Conservation (phyloP, 1,140 invertebrate genomes). For the Eueides isabella region DNA sequence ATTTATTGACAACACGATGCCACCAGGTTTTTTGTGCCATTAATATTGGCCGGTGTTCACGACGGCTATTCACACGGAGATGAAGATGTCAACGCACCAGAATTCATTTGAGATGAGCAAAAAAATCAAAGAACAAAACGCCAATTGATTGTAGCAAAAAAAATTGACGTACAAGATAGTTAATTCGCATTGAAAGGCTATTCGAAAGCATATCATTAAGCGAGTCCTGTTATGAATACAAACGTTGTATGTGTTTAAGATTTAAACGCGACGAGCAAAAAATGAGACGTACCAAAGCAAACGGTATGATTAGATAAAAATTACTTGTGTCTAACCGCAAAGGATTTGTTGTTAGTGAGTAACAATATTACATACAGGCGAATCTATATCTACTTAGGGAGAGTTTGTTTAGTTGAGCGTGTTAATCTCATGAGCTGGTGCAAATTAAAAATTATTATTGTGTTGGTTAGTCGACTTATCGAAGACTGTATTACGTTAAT, state of each 20-base stretch:
- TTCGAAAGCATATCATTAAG: constrained; percentile 72
- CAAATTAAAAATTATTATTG: too few relatives aligned
- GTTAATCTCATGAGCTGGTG: too few relatives aligned
- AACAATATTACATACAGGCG: too few relatives aligned
- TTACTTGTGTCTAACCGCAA: constrained; percentile 27
- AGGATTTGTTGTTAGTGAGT: background rate
- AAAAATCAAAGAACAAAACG: constrained; percentile 49
- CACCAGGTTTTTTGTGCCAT: background rate
- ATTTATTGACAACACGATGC: constrained; percentile 2
- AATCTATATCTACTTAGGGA: too few relatives aligned
- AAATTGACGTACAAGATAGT: constrained; percentile 58
- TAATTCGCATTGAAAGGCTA: constrained; percentile 59
- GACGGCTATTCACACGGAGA: constrained; percentile 26
- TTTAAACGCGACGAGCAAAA: constrained; percentile 30
- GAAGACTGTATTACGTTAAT: too few relatives aligned
- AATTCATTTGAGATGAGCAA: constrained; percentile 12
- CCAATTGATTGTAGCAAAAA: constrained; percentile 61
- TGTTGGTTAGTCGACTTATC: too few relatives aligned
- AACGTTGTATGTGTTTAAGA: constrained; percentile 56
- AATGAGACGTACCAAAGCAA: constrained; percentile 31
- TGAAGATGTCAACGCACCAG: constrained; percentile 47
- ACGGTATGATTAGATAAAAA: constrained; percentile 47
- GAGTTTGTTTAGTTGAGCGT: too few relatives aligned
- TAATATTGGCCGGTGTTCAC: background rate
- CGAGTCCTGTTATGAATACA: constrained; percentile 55